A percentile compares a stretch with the other conserved stretches of the same genome.
phyloP scores from a whole-genome alignment of 1,140 invertebrate genomes.

The Cyphomyrmex costatus region DNA sequence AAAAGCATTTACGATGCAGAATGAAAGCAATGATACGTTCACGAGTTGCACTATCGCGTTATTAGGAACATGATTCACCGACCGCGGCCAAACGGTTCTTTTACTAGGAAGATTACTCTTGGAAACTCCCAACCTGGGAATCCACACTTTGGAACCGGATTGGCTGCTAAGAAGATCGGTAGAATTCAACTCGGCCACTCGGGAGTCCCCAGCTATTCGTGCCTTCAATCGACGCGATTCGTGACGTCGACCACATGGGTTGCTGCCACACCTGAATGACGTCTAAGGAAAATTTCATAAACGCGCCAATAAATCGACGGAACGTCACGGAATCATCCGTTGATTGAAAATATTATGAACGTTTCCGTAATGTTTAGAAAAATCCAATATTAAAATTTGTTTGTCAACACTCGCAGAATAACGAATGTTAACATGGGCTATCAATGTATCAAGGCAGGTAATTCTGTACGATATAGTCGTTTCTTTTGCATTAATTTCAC shows the following conservation, averaged over 20 bases:
- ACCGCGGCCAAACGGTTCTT: background rate
- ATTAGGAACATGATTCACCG: slow-evolving; percentile 33
- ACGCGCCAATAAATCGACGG: no score
- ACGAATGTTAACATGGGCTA: background rate
- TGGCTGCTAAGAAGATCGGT: slow-evolving; percentile 29
- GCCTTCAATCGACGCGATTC: background rate
- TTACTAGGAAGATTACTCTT: slow-evolving; percentile 5
- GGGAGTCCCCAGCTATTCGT: slow-evolving; percentile 61
- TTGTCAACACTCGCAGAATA: background rate
- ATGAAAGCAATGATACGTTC: background rate
- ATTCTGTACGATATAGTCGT: background rate
- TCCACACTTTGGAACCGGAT: slow-evolving; percentile 53
- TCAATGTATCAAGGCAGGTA: background rate
- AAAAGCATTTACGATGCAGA: background rate
- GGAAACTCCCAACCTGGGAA: slow-evolving; percentile 54
- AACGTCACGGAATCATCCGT: background rate
- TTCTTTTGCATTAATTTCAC: background rate
- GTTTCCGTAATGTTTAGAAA: background rate
- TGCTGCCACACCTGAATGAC: slow-evolving; percentile 24
- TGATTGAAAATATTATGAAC: background rate
- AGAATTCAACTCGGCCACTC: slow-evolving; percentile 21
- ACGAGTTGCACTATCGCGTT: slow-evolving; percentile 6
- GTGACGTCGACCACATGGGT: slow-evolving; percentile 55
- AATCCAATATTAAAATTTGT: background rate
- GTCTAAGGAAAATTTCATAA: slow-evolving; percentile 48